Evolutionary conservation across 2,888 invertebrate species (phyloP), one percentile per base, ranked within the genome.

Genomic region (Galerucella nymphaeae): DNA sequence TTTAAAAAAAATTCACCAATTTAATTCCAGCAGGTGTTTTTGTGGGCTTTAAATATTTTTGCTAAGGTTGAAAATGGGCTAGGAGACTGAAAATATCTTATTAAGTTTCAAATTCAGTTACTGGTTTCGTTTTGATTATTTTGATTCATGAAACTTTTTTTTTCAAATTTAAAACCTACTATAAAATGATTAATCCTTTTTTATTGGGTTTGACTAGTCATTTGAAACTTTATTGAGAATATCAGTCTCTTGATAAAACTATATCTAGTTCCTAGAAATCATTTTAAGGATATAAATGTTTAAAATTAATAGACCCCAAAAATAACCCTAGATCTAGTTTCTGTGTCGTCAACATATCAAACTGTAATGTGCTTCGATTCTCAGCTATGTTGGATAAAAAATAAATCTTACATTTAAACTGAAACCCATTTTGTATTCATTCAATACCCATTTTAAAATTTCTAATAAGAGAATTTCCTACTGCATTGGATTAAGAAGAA

Each of bases 311-410:
- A 70, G 61, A 62, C 61, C n/a, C 64, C 70, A 73, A 72, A 77
- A 71, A 75, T 77, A 79, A 76, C 71, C 70, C 71, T 80, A 79
- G 77, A 77, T 78, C 75, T 81, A 83, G 80, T 82, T 84, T 85
- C 81, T 84, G 81, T 85, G 85, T 85, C 84, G 83, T 84, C 83
- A 81, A 86, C 85, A 86, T 86, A 86, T 85, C 85, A 86, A 80
- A 78, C 77, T 78, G 77, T 77, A 79, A 82, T 81, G 82, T 83
- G 82, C 85, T 81, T 71, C 70, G 70, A 70, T 63, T 45, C 63
- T 70, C 70, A 70, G 70, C 70, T 70, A 70, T 72, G 70, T 70
- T 70, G 70, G 48, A 70, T 70, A 70, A 70, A 69, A 70, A 70
- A 70, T 70, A 70, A 70, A 70, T 64, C 70, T 70, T 70, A 64